A percentile compares a stretch with the other conserved stretches of the same genome.
These are phyloP conservation scores for Odontocerum albicorne DNA, from an alignment of 2,888 invertebrate species.

Conservation along the genomic window DNA sequence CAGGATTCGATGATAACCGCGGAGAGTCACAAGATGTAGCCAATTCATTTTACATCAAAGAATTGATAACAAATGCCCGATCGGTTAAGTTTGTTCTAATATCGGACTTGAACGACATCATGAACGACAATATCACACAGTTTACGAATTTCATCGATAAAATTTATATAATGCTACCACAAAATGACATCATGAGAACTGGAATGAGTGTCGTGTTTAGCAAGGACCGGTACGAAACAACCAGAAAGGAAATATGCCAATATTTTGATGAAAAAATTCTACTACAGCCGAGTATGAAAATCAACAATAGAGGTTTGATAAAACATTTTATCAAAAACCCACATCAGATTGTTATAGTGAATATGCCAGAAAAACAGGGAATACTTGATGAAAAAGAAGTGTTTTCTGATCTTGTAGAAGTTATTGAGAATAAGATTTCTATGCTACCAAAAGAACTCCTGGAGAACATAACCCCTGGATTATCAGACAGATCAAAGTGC, in stretches of 20 bases:
- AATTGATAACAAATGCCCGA: conserved; percentile 1
- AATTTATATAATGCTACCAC: neutral
- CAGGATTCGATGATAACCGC: conserved; percentile 6
- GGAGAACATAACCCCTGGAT: neutral
- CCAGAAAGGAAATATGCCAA: neutral
- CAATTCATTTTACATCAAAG: conserved; percentile 7
- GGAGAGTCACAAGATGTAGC: conserved; percentile 7
- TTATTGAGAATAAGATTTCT: too few species aligned
- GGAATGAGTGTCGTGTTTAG: conserved; percentile 2
- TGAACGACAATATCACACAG: neutral
- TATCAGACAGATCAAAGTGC: conserved; percentile 2
- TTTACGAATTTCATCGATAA: neutral
- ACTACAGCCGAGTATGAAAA: too few species aligned
- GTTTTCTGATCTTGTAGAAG: too few species aligned
- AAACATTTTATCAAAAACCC: too few species aligned
- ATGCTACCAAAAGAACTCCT: too few species aligned
- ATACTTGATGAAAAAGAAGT: too few species aligned
- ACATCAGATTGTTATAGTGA: too few species aligned
- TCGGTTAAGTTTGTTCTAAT: conserved; percentile 7
- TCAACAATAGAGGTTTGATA: too few species aligned
- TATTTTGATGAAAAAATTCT: too few species aligned
- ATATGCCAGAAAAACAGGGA: too few species aligned
- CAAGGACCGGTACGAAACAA: neutral
- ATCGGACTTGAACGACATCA: conserved; percentile 1
- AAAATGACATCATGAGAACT: too few species aligned